Evolutionary conservation across 2,888 invertebrate species (phyloP), one percentile per base, ranked within the genome.

Genomic region (Caenorhabditis panamensis): DNA sequence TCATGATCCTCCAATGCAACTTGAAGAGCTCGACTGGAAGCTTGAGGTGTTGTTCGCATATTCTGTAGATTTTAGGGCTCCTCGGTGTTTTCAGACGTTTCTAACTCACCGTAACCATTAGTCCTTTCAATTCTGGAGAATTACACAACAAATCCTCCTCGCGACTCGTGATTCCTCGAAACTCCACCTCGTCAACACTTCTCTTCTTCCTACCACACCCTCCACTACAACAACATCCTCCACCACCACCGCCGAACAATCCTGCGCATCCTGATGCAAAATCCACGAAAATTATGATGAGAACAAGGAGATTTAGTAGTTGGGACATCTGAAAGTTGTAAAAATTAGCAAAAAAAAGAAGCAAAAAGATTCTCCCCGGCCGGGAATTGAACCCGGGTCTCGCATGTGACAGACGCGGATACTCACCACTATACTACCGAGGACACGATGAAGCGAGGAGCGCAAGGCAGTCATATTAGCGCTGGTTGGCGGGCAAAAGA

Each of bases 391-490:
- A 86, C 82, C 81, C 82, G 82, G 82, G 82, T 82, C 82, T 83
- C 83, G 82, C 82, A 85, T 84, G 83, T 85, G 83, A 84, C 84
- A 85, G 86, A 80, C 85, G 82, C 83, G 82, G 79, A 84, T 83
- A 85, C 83, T 84, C 73, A 83, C 83, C 83, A 83, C 83, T 83
- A 86, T 82, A 79, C 78, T 82, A 83, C 79, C 77, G 79, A 82
- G 77, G 80, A 80, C 79, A 79, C 73, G 75, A 6, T 18, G 18
- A 31, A 18, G 26, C 22, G 18, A n/a, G 5, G 28, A 18, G 28
- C 56, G 13, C 31, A 1, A 2, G 2, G 31, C 31, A 16, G 13
- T n/a, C 11, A 41, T 13, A 44, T 24, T 18, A 18, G 16, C 26
- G 37, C 44, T 18, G 26, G 41, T 41, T 1, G 37, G 37, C 24